Conservation (phyloP, 2,113 vertebrate genomes). For the Ctenomys sociabilis region DNA sequence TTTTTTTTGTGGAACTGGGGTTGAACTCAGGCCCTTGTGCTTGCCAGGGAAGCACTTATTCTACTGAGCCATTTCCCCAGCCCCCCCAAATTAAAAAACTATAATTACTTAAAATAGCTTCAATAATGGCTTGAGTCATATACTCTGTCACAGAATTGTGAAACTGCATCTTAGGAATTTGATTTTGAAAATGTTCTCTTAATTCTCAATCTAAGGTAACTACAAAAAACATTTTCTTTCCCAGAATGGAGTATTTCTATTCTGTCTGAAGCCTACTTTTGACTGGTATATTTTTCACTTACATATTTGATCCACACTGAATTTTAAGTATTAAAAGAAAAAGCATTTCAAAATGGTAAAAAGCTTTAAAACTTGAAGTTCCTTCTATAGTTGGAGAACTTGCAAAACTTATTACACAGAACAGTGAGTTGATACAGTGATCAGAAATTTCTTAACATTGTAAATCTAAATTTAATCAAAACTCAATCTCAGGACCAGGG, state of each 20-base stretch:
- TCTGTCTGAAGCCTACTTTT: slow-evolving; percentile 68
- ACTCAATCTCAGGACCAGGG: slow-evolving; percentile 55
- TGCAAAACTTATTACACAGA: slow-evolving; percentile 64
- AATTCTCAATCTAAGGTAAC: slow-evolving; percentile 67
- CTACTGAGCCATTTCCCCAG: too few relatives aligned
- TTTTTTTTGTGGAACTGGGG: too few relatives aligned
- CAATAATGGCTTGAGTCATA: slow-evolving; percentile 42
- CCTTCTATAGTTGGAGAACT: slow-evolving; percentile 58
- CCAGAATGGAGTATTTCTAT: slow-evolving; percentile 50
- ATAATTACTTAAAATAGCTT: slow-evolving; percentile 68
- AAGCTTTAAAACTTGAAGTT: slow-evolving; percentile 67
- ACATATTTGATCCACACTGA: slow-evolving; percentile 72
- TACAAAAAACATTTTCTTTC: slow-evolving; percentile 39
- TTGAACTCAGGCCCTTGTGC: too few relatives aligned
- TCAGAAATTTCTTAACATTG: slow-evolving; percentile 68
- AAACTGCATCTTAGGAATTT: slow-evolving; percentile 71
- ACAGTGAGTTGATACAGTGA: slow-evolving; percentile 64
- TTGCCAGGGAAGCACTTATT: too few relatives aligned
- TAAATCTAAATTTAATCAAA: slow-evolving; percentile 67
- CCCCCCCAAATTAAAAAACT: too few relatives aligned
- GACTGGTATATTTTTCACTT: slow-evolving; percentile 66
- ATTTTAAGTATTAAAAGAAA: slow-evolving; percentile 75
- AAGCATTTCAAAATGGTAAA: slow-evolving; percentile 74
- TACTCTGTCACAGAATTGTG: slow-evolving; percentile 60
- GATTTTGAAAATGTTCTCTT: slow-evolving; percentile 72